A percentile compares a stretch with the other conserved stretches of the same genome.
These are phyloP conservation scores for Drymonia ruficornis DNA, from an alignment of 2,888 invertebrate genomes.

Conservation along the genomic window DNA sequence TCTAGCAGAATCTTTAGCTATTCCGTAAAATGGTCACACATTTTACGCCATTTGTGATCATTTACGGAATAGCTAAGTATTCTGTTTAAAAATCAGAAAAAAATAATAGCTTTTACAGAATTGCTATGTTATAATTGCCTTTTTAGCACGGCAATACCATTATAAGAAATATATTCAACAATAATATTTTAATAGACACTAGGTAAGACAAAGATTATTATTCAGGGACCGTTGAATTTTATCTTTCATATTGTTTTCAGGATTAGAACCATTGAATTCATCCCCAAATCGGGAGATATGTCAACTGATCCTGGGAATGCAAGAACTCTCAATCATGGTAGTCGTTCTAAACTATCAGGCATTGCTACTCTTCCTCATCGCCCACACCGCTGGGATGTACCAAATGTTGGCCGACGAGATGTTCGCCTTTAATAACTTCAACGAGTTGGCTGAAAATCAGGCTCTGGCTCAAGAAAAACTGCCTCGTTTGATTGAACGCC, in stretches of 20 bases:
- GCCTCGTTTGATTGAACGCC: constrained; percentile 51
- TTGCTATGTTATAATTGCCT: no score
- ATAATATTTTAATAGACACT: no score
- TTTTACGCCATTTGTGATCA: no score
- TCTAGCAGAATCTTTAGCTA: no score
- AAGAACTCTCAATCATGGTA: constrained; percentile 54
- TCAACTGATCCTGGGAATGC: constrained; percentile 40
- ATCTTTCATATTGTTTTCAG: constrained; percentile 39
- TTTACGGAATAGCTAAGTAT: no score
- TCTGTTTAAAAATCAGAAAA: no score
- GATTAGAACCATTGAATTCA: constrained; percentile 55
- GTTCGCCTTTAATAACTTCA: constrained; percentile 43
- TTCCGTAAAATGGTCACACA: no score
- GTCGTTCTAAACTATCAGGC: constrained; percentile 64
- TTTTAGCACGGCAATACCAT: no score
- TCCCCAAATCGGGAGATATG: constrained; percentile 64
- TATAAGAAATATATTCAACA: no score
- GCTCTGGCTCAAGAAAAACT: constrained; percentile 47
- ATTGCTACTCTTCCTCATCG: constrained; percentile 60
- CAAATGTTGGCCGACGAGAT: constrained; percentile 62
- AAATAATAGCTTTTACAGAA: no score
- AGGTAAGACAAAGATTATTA: no score
- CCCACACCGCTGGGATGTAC: constrained; percentile 66
- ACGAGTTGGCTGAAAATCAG: constrained; percentile 33
- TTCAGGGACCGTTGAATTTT: no score